phyloP scores from a whole-genome alignment of 2,888 invertebrate species.

The Hypercompe scribonia region DNA sequence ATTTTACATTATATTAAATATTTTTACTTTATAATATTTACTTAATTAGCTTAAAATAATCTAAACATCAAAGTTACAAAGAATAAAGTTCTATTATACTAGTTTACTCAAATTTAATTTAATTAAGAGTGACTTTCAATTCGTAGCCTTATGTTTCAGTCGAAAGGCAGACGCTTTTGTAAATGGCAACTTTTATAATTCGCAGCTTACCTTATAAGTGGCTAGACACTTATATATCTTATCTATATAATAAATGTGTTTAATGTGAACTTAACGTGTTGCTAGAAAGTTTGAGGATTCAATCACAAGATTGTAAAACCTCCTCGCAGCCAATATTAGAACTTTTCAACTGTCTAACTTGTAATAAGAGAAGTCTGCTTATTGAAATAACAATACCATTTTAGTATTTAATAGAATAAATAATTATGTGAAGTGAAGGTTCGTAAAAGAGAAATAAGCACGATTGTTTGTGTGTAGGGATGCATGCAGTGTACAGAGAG shows the following conservation, averaged over 20 bases:
- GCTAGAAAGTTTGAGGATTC: conserved; percentile 21
- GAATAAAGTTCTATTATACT: not conserved
- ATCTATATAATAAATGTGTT: conserved; percentile 1
- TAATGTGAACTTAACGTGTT: conserved; percentile 6
- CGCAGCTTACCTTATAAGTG: not conserved
- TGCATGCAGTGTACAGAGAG: no score
- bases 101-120: not conserved
- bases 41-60: not conserved
- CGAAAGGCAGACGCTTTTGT: not conserved
- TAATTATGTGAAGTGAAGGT: not conserved
- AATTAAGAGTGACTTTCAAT: not conserved
- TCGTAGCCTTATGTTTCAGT: not conserved
- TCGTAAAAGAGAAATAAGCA: not conserved
- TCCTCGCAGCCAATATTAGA: conserved; percentile 20
- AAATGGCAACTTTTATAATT: not conserved
- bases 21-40: not conserved
- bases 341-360: conserved; percentile 27
- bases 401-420: conserved; percentile 1
- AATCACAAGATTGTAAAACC: conserved; percentile 20
- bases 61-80: not conserved
- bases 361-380: conserved; percentile 18
- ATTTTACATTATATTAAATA: conserved; percentile 22
- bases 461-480: not conserved
- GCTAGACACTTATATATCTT: conserved; percentile 4
- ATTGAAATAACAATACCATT: conserved; percentile 27